These are phyloP conservation scores for Crocuta crocuta DNA, from an alignment of 2,113 vertebrate species.

Conservation along the genomic window DNA sequence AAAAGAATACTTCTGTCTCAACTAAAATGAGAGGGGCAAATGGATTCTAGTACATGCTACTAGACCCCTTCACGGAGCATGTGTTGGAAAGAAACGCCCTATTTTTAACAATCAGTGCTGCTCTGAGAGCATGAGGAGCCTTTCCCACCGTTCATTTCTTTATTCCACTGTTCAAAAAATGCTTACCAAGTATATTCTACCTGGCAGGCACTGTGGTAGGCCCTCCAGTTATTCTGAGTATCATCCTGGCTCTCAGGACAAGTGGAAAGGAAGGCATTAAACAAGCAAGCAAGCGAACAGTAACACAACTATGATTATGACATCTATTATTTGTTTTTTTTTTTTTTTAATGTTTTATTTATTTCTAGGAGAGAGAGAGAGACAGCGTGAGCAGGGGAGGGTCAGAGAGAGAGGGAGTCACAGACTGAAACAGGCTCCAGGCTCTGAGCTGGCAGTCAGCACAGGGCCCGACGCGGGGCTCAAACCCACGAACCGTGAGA, in stretches of 20 bases:
- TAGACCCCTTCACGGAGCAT: neutral
- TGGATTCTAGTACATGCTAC: neutral
- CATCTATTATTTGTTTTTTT: neutral
- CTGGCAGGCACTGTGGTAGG: neutral
- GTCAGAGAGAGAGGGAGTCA: too few relatives aligned
- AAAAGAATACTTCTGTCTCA: conserved; percentile 17
- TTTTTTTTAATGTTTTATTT: too few relatives aligned
- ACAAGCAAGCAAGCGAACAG: neutral
- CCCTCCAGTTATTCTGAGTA: neutral
- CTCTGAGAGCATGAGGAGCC: neutral
- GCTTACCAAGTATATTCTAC: neutral
- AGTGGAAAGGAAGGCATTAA: conserved; percentile 25
- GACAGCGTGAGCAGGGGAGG: too few relatives aligned
- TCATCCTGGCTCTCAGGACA: neutral
- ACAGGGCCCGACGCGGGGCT: too few relatives aligned
- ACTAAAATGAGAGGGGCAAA: conserved; percentile 25
- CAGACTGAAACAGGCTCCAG: too few relatives aligned
- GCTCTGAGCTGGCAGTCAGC: too few relatives aligned
- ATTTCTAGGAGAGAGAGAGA: too few relatives aligned
- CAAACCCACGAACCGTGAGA: too few relatives aligned
- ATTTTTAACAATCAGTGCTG: neutral
- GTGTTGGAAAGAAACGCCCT: neutral
- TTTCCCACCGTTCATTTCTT: conserved; percentile 23
- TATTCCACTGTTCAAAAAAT: conserved; percentile 14
- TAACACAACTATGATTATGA: conserved; percentile 14